Percentiles rank a stretch among this genome's conserved stretches.
These are phyloP conservation scores for Chesias legatella DNA, from an alignment of 2,888 invertebrate genomes.

Conservation along the genomic window DNA sequence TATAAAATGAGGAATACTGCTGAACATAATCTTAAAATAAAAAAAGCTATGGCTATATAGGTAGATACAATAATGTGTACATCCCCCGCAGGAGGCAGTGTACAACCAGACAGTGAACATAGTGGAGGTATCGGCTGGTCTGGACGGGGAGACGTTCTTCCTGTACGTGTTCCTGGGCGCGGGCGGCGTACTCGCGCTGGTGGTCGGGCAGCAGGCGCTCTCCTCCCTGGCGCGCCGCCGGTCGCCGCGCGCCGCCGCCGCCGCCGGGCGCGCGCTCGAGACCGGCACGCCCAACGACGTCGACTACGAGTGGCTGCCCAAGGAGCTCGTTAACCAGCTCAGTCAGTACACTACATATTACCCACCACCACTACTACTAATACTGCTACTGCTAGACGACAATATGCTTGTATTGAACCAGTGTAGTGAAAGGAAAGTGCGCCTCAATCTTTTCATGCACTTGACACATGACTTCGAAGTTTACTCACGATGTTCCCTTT, in stretches of 20 bases:
- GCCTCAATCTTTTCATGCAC: too few relatives aligned
- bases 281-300: slow-evolving; percentile 96
- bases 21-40: too few relatives aligned
- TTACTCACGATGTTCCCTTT: too few relatives aligned
- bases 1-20: too few relatives aligned
- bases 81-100: slow-evolving; percentile 90
- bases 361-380: too few relatives aligned
- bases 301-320: slow-evolving; percentile 99
- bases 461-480: too few relatives aligned
- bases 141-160: slow-evolving; percentile 99
- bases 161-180: slow-evolving; percentile 97
- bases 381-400: slow-evolving; percentile 6
- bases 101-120: slow-evolving; percentile 99
- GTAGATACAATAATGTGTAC: background rate
- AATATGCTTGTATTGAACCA: too few relatives aligned
- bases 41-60: too few relatives aligned
- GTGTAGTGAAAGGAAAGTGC: too few relatives aligned
- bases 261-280: slow-evolving; percentile 86
- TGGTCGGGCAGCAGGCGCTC: slow-evolving; percentile 93
- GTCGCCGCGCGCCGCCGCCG: slow-evolving; percentile 60
- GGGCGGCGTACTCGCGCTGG: slow-evolving; percentile 90
- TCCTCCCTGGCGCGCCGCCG: slow-evolving; percentile 91
- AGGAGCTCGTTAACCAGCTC: slow-evolving; percentile 90
- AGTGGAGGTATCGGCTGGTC: slow-evolving; percentile 96
- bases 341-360: too few relatives aligned